These are phyloP conservation scores for Sciurus carolinensis DNA, from an alignment of 2,797 vertebrate genomes.

Conservation along the genomic window DNA sequence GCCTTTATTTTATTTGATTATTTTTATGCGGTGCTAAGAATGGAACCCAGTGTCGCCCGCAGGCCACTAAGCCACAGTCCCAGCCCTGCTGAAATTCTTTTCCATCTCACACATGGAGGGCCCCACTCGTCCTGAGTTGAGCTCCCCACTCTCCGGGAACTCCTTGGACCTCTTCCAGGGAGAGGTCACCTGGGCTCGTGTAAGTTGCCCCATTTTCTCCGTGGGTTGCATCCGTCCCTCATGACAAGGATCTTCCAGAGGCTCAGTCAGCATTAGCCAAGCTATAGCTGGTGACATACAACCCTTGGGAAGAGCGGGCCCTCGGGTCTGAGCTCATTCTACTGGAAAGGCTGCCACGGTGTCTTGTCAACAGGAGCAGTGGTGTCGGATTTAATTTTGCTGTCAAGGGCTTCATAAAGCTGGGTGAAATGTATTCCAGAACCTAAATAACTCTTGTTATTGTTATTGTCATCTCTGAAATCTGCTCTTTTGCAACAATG, in stretches of 20 bases:
- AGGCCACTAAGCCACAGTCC: too few species aligned
- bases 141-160: background rate
- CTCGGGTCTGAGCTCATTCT: slow-evolving; percentile 37
- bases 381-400: slow-evolving; percentile 77
- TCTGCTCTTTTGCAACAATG: background rate
- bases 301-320: background rate
- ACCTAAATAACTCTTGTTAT: background rate
- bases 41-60: too few species aligned
- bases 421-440: background rate
- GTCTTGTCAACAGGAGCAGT: slow-evolving; percentile 3
- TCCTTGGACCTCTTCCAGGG: background rate
- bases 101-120: background rate
- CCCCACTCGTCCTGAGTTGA: too few species aligned
- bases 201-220: background rate
- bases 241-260: background rate
- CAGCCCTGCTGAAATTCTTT: background rate
- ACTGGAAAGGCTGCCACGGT: background rate
- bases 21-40: too few species aligned
- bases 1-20: too few species aligned
- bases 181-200: background rate
- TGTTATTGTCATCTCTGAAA: background rate
- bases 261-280: background rate
- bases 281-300: background rate
- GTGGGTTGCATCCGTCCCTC: background rate
- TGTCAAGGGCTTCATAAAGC: slow-evolving; percentile 37